Conservation (phyloP, 2,113 vertebrate species). For the Chamaea fasciata region DNA sequence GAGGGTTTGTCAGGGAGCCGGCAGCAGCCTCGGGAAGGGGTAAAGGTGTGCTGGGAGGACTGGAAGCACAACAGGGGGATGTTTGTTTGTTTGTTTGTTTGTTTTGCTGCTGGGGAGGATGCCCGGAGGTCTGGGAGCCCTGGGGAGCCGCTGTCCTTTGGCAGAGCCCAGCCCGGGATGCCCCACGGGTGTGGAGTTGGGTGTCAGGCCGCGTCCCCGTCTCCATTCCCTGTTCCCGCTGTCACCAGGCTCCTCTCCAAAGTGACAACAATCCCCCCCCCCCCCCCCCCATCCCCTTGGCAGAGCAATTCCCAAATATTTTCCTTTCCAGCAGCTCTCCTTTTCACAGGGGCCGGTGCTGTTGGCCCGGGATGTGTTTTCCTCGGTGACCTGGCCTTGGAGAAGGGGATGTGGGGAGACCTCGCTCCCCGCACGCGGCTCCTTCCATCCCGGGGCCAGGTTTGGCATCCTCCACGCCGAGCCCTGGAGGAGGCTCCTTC, state of each 20-base stretch:
- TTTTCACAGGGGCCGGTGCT: neutral
- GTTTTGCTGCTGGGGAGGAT: neutral
- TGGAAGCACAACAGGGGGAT: neutral
- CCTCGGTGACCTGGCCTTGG: neutral
- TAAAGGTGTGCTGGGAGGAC: neutral
- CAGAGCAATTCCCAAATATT: neutral
- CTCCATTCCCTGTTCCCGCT: neutral
- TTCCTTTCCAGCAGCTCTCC: neutral
- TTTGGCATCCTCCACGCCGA: neutral
- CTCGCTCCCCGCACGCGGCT: fast-evolving
- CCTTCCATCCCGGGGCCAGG: neutral
- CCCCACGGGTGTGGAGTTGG: fast-evolving
- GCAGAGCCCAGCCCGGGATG: neutral
- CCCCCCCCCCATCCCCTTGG: neutral
- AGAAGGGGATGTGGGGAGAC: neutral
- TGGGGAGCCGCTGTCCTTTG: neutral
- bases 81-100: neutral
- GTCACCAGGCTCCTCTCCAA: neutral
- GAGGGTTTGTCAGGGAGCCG: neutral
- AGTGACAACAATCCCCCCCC: neutral
- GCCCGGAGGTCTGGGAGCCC: neutral
- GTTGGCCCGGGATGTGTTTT: neutral
- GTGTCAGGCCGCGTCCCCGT: fast-evolving
- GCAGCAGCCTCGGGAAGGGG: neutral
- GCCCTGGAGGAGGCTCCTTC: neutral